Conservation (phyloP, 37 sponge, comb jelly and placozoan species). For the Tethya wilhelma region DNA sequence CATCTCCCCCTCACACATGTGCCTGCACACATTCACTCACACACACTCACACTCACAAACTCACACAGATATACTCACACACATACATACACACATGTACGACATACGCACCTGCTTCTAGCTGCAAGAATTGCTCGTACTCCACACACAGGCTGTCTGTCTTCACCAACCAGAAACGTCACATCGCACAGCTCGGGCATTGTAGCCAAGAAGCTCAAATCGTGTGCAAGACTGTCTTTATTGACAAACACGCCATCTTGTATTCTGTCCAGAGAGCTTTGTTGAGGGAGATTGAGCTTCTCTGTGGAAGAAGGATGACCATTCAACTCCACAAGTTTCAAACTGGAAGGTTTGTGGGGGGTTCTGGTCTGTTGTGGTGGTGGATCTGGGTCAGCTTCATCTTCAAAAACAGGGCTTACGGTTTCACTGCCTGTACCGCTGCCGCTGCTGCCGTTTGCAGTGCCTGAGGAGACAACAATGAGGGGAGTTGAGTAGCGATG, state of each 20-base stretch:
- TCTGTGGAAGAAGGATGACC: not conserved
- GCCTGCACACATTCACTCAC: too few species aligned
- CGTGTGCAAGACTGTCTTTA: conserved; percentile 65
- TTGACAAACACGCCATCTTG: conserved; percentile 58
- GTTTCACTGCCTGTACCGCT: conserved; percentile 10
- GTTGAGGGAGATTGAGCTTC: too few species aligned
- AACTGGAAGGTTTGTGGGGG: too few species aligned
- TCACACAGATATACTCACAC: too few species aligned
- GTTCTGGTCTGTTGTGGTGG: too few species aligned
- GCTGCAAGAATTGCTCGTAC: conserved; percentile 94
- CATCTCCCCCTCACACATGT: too few species aligned
- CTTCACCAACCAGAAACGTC: conserved; percentile 92
- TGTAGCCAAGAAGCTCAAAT: conserved; percentile 72
- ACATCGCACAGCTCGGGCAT: conserved; percentile 96
- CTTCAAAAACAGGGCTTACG: too few species aligned
- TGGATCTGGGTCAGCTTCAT: too few species aligned
- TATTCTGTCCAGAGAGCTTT: not conserved
- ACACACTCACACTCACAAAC: too few species aligned
- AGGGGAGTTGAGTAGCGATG: conserved; percentile 19
- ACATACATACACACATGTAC: too few species aligned
- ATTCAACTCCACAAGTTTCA: too few species aligned
- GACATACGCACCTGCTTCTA: conserved; percentile 91
- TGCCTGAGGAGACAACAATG: conserved; percentile 3
- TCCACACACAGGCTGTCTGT: conserved; percentile 87
- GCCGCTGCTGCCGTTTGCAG: not conserved